Conservation (phyloP, 2,797 vertebrate genomes). For the Gallirallus australis region DNA sequence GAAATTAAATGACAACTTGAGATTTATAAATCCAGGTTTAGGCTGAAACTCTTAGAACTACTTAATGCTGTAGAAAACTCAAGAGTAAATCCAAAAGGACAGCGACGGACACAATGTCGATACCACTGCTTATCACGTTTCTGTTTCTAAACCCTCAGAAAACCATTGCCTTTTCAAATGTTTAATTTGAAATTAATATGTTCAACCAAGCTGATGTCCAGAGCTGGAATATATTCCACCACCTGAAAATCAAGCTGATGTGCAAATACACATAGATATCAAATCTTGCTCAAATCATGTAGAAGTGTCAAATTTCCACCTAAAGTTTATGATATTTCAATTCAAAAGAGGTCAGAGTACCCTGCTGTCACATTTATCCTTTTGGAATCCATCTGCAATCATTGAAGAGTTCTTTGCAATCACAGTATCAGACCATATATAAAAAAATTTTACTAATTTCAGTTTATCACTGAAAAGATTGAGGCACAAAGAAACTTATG, state of each 20-base stretch:
- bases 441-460: neutral
- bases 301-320: neutral
- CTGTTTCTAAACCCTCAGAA: neutral
- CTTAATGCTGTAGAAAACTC: neutral
- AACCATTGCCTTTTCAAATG: neutral
- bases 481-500: neutral
- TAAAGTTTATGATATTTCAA: neutral
- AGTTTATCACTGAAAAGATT: neutral
- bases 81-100: neutral
- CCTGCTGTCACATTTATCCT: neutral
- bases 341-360: neutral
- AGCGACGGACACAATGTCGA: neutral
- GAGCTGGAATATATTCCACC: neutral
- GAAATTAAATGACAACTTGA: neutral
- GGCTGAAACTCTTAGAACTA: neutral
- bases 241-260: neutral
- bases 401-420: neutral
- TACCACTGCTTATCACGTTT: neutral
- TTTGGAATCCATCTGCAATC: neutral
- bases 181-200: neutral
- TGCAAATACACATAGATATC: neutral
- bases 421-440: neutral
- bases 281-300: neutral
- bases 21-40: neutral
- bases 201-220: neutral